Conservation (phyloP, 2,797 vertebrate genomes). For the Myripristis murdjan region DNA sequence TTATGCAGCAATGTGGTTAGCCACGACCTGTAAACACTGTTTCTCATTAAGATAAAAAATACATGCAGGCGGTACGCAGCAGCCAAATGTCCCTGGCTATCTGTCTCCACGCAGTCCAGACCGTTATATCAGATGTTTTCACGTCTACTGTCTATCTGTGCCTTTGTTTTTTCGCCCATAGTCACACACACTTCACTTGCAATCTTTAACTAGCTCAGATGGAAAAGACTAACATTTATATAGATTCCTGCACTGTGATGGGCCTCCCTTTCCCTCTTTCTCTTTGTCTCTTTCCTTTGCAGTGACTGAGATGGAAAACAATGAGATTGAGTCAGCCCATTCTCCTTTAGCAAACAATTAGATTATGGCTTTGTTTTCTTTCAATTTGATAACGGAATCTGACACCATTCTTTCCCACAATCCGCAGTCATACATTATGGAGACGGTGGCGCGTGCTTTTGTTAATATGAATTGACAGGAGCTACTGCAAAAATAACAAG, state of each 20-base stretch:
- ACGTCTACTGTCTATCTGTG: constrained; percentile 35
- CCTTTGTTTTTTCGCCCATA: constrained; percentile 46
- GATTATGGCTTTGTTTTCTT: constrained; percentile 74
- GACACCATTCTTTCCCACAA: constrained; percentile 61
- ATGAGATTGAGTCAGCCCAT: constrained; percentile 72
- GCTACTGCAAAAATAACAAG: constrained; percentile 68
- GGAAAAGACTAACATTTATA: constrained; percentile 14
- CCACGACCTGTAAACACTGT: constrained; percentile 75
- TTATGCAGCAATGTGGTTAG: constrained; percentile 25
- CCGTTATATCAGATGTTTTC: constrained; percentile 52
- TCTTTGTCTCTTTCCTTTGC: constrained; percentile 39
- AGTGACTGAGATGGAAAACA: constrained; percentile 53
- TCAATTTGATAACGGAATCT: constrained; percentile 69
- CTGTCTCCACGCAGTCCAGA: constrained; percentile 48
- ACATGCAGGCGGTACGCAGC: constrained; percentile 55
- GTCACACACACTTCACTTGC: constrained; percentile 34
- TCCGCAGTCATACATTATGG: constrained; percentile 72
- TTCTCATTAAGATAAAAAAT: constrained; percentile 83
- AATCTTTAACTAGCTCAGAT: constrained; percentile 33
- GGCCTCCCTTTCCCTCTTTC: constrained; percentile 15
- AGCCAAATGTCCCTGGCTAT: constrained; percentile 59
- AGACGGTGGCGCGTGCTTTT: constrained; percentile 60
- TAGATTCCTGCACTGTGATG: constrained; percentile 15
- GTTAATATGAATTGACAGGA: constrained; percentile 78
- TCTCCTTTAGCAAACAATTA: constrained; percentile 79